These are phyloP conservation scores for Mus spicilegus DNA, from an alignment of 2,113 vertebrate species.

Conservation along the genomic window DNA sequence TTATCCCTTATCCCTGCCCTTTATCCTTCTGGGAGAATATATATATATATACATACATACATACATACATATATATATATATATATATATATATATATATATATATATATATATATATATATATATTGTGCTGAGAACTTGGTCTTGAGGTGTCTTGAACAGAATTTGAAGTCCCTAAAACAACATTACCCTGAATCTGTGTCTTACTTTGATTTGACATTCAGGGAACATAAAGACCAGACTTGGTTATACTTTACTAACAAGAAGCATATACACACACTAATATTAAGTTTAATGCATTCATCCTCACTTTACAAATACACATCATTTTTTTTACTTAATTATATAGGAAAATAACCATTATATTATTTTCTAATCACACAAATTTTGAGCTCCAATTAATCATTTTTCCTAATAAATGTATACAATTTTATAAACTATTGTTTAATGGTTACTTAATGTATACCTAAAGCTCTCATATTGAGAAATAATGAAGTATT, in stretches of 20 bases:
- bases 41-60: no score
- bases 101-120: no score
- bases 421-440: background rate
- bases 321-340: background rate
- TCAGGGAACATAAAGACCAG: background rate
- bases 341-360: background rate
- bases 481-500: background rate
- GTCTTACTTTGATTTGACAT: background rate
- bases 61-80: no score
- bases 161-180: background rate
- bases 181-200: background rate
- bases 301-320: background rate
- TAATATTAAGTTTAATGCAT: background rate
- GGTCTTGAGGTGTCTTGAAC: background rate
- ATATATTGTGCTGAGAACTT: background rate
- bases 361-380: background rate
- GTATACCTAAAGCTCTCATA: background rate
- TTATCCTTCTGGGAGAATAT: background rate
- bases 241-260: background rate
- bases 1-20: background rate
- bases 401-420: conserved; percentile 13
- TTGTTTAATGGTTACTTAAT: background rate
- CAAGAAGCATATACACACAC: background rate
- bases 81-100: no score
- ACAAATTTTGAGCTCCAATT: background rate